Base-by-base conservation (phyloP, 1,140 invertebrate species). In the Drosophila lacertosa region DNA sequence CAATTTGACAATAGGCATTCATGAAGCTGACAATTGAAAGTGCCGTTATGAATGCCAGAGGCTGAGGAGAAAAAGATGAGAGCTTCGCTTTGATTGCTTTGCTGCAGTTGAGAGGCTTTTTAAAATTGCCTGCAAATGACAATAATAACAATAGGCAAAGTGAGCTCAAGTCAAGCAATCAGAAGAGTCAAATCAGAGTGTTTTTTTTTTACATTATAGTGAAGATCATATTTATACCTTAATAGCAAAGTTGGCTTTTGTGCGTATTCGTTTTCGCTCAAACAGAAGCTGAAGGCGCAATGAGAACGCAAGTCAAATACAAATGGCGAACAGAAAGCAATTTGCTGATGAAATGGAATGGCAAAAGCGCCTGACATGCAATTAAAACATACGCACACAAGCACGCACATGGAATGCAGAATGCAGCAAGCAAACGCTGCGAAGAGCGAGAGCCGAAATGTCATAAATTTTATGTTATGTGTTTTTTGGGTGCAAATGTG, bases 331-430 rank as follows among this genome's bases (percentile, higher is more conserved):
- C 53, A 45, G 59, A 84, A 71, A 74, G 74, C 79, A 83, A 83
- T 83, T 78, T 75, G 48, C 65, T 55, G 79, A 82, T 82, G 74
- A 74, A 83, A 78, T 54, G 50, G 45, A 69, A 45, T 63, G 65
- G 24, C 51, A 63, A 68, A 53, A 42, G 13, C 50, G 62, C 35
- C 48, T 48, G 53, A 77, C 50, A 66, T 66, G 67, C 74, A 82
- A 77, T 80, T 71, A 69, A 72, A 60, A 40, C 10, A 26, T 1
- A 71, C 11, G 35, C 47, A 59, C 15, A 48, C 45, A 47, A 5
- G 37, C 22, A 29, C n/a, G 18, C 18, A n/a, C 3, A 39, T 10
- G 0, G 9, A 18, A 54, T 15, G 35, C 33, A 26, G 24, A 15
- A 48, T 16, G 7, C 42, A 32, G 26, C 26, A 15, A 24, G n/a